Conservation (phyloP, 2,888 invertebrate genomes). For the Cenopis cana region DNA sequence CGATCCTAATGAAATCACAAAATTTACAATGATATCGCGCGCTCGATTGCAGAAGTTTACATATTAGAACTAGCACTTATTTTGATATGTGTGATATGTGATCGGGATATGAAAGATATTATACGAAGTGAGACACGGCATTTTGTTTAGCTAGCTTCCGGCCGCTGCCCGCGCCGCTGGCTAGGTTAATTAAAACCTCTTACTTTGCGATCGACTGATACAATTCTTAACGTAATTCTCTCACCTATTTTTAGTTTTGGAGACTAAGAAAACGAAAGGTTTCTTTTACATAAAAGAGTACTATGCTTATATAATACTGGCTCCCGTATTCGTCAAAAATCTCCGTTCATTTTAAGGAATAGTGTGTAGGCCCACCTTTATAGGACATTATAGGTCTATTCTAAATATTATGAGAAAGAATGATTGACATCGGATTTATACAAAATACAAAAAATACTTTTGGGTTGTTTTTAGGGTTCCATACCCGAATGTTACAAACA, state of each 20-base stretch:
- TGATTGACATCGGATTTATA: too few species aligned
- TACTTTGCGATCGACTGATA: slow-evolving; percentile 34
- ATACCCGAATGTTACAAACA: too few species aligned
- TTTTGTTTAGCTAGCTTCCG: slow-evolving; percentile 39
- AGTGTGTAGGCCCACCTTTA: too few species aligned
- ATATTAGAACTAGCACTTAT: background rate
- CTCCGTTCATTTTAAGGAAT: too few species aligned
- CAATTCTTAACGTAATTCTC: slow-evolving; percentile 27
- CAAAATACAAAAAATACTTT: too few species aligned
- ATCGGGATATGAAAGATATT: background rate
- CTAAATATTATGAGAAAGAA: too few species aligned
- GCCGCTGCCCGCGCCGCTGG: slow-evolving; percentile 1
- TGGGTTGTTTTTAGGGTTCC: too few species aligned
- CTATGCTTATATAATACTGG: too few species aligned
- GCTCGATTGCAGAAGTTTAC: background rate
- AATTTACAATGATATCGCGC: background rate
- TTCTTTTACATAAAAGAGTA: too few species aligned
- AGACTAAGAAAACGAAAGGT: slow-evolving; percentile 1
- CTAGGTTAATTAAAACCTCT: slow-evolving; percentile 36
- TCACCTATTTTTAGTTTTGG: slow-evolving; percentile 5
- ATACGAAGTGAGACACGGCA: background rate
- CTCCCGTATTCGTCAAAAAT: too few species aligned
- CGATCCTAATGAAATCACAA: background rate
- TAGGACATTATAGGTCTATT: too few species aligned
- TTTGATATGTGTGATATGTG: background rate